Evolutionary conservation across 2,797 vertebrate species (phyloP), one percentile per base, ranked within the genome.

Genomic region (Euphonia xanthogaster): DNA sequence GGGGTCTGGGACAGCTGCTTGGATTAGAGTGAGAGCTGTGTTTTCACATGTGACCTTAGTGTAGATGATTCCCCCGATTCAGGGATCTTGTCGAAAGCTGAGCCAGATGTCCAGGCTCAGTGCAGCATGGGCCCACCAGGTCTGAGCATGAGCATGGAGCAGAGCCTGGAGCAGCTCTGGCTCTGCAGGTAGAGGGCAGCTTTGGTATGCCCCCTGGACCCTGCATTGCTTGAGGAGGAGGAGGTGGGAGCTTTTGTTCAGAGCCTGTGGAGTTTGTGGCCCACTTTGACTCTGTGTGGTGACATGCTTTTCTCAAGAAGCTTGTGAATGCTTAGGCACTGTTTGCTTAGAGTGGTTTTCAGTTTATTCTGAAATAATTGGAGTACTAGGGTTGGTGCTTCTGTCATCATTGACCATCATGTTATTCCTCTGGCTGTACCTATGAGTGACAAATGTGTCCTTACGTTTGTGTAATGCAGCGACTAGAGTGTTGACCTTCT

Each of bases 111-210:
- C 10, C n/a, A 10, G 28, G 18, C 51, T 67, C 28, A 4, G 25
- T 9, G 60, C 37, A 37, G 28, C 0, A 0, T 53, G 39, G 19
- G 14, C 31, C 33, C 17, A 7, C 9, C 7, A 1, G 33, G n/a
- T 6, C 28, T 54, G 63, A 45, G 12, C 19, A 3, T 9, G 54
- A 22, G 33, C 6, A 0, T 7, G 44, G n/a, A n/a, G 22, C 44
- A 35, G 55, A 55, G 48, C 15, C 40, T 17, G 76, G 35, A 25
- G 19, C 48, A 62, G 51, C 42, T 2, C 9, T 28, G 37, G 37
- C 30, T 55, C 47, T 90, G 51, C 39, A 33, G 44, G 25, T 5
- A 9, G 27, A 79, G 22, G 9, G 23, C 24, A 47, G 37, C 12
- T 47, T 12, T 54, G 25, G 6, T 18, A 2, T 10, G 11, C 17